A percentile compares a stretch with the other conserved stretches of the same genome.
phyloP scores from a whole-genome alignment of 2,797 vertebrate genomes.

The Pseudomugil tenellus region DNA sequence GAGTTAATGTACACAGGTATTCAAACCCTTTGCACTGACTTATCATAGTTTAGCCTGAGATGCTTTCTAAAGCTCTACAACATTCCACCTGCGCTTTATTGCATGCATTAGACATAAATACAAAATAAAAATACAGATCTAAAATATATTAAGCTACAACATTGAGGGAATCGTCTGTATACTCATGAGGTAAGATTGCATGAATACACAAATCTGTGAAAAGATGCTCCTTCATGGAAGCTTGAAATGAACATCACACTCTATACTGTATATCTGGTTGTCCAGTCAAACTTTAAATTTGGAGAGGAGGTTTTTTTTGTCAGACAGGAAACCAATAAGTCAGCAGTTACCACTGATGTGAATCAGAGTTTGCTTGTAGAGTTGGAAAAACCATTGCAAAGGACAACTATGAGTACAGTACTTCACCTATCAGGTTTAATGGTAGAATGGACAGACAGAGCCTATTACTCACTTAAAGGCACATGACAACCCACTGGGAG shows the following conservation, averaged over 20 bases:
- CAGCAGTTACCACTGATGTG: not conserved
- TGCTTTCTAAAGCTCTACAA: not conserved
- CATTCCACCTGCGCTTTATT: not conserved
- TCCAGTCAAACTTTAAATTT: not conserved
- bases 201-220: not conserved
- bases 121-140: not conserved
- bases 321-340: not conserved
- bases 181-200: not conserved
- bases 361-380: not conserved
- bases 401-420: not conserved
- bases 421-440: slow-evolving; percentile 1
- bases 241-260: not conserved
- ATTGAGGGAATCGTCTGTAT: not conserved
- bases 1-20: not conserved
- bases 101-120: not conserved
- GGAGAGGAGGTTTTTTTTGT: not conserved
- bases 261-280: not conserved
- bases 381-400: not conserved
- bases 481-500: not conserved
- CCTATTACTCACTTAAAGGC: slow-evolving; percentile 7
- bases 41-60: not conserved
- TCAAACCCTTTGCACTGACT: not conserved
- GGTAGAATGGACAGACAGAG: not conserved
- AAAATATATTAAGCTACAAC: not conserved
- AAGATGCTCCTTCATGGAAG: not conserved